Conservation (phyloP, 2,797 vertebrate genomes). For the Emys orbicularis region DNA sequence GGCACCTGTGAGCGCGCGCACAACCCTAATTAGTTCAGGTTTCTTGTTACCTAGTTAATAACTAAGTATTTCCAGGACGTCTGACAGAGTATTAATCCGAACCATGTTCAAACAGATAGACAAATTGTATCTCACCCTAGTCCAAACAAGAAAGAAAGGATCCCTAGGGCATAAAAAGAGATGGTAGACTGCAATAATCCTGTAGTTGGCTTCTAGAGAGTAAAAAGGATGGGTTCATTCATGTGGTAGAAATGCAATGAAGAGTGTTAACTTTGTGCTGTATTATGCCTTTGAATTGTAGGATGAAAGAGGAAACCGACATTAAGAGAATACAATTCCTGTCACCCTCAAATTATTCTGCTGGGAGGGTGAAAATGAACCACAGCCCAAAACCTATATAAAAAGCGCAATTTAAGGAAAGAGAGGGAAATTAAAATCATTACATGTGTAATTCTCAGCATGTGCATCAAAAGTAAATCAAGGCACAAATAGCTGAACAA, state of each 20-base stretch:
- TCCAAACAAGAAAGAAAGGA: not conserved
- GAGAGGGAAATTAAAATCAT: constrained; percentile 64
- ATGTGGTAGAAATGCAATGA: not conserved
- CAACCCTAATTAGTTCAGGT: constrained; percentile 24
- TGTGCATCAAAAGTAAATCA: constrained; percentile 52
- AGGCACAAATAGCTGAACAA: constrained; percentile 19
- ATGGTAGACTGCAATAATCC: not conserved
- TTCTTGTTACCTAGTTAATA: constrained; percentile 4
- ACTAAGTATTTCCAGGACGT: not conserved
- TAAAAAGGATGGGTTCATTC: not conserved
- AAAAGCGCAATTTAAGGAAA: constrained; percentile 10
- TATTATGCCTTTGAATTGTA: not conserved
- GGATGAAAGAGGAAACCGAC: constrained; percentile 12
- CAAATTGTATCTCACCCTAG: not conserved
- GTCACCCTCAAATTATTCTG: not conserved
- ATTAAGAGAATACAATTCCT: not conserved
- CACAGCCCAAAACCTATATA: constrained; percentile 23
- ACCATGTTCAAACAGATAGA: constrained; percentile 15
- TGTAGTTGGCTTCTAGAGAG: fast-evolving
- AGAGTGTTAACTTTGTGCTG: not conserved
- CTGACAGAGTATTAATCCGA: constrained; percentile 42
- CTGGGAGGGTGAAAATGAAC: constrained; percentile 33
- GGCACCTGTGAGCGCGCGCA: fast-evolving
- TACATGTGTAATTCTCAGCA: constrained; percentile 12
- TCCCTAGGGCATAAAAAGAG: not conserved